These are phyloP conservation scores for Parnassius mnemosyne DNA, from an alignment of 2,888 invertebrate genomes.

Conservation along the genomic window DNA sequence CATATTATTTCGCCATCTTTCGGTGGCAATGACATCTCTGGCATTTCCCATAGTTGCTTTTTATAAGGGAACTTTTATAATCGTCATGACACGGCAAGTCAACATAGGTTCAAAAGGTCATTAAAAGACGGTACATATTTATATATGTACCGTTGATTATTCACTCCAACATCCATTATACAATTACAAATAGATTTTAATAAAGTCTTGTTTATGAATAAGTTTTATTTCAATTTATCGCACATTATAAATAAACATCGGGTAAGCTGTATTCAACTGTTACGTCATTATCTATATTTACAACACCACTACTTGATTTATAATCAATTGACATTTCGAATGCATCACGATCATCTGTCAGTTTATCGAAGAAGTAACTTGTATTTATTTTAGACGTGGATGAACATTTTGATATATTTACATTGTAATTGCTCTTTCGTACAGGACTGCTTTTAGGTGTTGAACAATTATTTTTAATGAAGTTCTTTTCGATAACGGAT, in stretches of 20 bases:
- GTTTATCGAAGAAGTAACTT: constrained; percentile 79
- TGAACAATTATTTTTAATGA: constrained; percentile 57
- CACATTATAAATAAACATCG: constrained; percentile 48
- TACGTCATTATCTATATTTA: constrained; percentile 46
- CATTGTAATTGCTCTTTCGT: constrained; percentile 35
- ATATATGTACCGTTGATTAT: no score
- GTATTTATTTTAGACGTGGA: constrained; percentile 50
- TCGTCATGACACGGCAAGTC: no score
- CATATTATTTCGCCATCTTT: no score
- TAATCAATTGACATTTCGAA: constrained; percentile 82
- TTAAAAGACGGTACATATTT: no score
- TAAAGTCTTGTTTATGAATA: not conserved
- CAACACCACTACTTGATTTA: constrained; percentile 52
- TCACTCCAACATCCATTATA: no score
- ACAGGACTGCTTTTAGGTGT: constrained; percentile 62
- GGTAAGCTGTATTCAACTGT: constrained; percentile 64
- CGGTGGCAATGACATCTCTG: no score
- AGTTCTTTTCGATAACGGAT: constrained; percentile 40
- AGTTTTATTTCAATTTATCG: not conserved
- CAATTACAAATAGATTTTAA: no score
- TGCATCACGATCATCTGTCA: constrained; percentile 75
- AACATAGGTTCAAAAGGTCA: no score
- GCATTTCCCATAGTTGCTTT: no score
- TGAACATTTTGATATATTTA: constrained; percentile 41
- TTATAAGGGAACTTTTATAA: no score